Evolutionary conservation across 1,140 invertebrate genomes (phyloP), one percentile per base, ranked within the genome.

Genomic region (Bradynema listronoti): DNA sequence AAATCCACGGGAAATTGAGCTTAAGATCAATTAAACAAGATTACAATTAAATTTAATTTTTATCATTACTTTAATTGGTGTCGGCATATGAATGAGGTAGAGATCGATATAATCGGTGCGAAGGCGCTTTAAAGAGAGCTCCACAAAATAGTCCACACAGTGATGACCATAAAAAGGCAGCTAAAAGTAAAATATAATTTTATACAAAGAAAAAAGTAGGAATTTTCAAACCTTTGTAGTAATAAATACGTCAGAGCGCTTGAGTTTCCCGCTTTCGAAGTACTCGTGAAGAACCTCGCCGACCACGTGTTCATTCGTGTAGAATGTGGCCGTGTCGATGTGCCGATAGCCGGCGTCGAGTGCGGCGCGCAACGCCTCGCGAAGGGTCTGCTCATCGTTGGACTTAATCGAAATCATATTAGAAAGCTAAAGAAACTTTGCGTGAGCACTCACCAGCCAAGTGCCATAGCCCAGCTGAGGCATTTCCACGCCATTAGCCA

Each of bases 291-390:
- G 79, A 41, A 86, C 85, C 45, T 82, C 83, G 16, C 88, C 88
- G 70, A 90, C 88, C 6, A 84, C 83, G 2, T 61, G 82, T 79
- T 90, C 88, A 75, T 90, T 91, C 61, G 85, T 83, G 72, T 90
- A 90, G 76, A 86, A 85, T 53, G 80, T 30, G 2, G 63, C 56
- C 30, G 87, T 88, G 79, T 89, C 87, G 33, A 71, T 72, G 1
- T 55, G 29, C 14, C 69, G 53, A 46, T 69, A 71, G 24, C 69
- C 69, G 19, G 27, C 53, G 4, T 73, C 50, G 3, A 71, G 29
- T 30, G 69, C 69, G 1, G 42, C 32, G 27, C 56, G 43, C n/a
- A 73, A n/a, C 0, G 68, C 68, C 5, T 22, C n/a, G 22, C 68
- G 52, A 6, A 73, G 4, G 16, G 58, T 11, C n/a, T 45, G 63